Evolutionary conservation across 2,888 invertebrate species (phyloP).

Genomic region (Tipula confusa): DNA sequence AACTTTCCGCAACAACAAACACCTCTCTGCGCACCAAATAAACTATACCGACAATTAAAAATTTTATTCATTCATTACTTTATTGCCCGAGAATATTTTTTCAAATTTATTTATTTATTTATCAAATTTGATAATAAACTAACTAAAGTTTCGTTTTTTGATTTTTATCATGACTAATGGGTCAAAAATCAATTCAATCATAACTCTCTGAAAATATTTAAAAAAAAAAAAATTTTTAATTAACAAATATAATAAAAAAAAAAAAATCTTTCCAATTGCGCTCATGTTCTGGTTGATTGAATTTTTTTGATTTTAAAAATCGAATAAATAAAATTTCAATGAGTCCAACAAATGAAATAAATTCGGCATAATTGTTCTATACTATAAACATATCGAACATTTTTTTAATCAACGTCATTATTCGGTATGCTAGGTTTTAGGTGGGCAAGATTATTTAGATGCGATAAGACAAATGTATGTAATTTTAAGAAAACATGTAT

Average conservation of each 20-base stretch:
- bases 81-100: background rate
- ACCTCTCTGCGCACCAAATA: background rate
- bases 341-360: background rate
- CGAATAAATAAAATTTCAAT: background rate
- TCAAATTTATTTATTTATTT: background rate
- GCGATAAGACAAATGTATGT: background rate
- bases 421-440: background rate
- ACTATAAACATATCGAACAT: background rate
- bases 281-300: background rate
- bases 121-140: background rate
- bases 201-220: background rate
- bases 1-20: background rate
- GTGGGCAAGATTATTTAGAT: background rate
- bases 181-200: slow-evolving; percentile 20
- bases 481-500: background rate
- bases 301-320: background rate
- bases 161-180: background rate
- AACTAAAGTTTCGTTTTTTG: no score
- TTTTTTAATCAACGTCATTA: background rate
- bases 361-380: background rate
- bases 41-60: background rate
- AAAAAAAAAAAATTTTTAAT: background rate
- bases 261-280: background rate
- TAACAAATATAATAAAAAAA: background rate
- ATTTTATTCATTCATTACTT: background rate